These are phyloP conservation scores for Takifugu flavidus DNA, from an alignment of 2,113 vertebrate genomes.

Conservation along the genomic window DNA sequence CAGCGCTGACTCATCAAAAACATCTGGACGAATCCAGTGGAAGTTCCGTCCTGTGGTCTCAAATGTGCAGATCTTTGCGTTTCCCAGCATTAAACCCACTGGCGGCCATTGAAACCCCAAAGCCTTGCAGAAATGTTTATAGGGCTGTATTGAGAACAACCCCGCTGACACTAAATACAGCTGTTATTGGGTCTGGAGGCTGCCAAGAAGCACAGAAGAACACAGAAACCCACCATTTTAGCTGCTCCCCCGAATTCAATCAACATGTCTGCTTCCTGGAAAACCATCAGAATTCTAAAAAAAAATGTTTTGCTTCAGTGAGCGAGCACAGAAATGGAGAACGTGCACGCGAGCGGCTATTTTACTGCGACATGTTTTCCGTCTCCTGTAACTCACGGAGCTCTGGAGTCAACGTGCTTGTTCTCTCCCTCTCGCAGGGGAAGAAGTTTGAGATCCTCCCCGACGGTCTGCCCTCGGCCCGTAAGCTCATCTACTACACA, in stretches of 20 bases:
- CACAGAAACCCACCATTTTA: slow-evolving; percentile 46
- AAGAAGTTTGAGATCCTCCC: slow-evolving; percentile 98
- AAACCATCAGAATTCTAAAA: slow-evolving; percentile 14
- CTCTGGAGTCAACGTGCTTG: too few relatives aligned
- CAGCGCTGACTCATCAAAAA: slow-evolving; percentile 4
- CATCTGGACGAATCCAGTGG: slow-evolving; percentile 18
- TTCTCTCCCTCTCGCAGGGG: slow-evolving; percentile 71
- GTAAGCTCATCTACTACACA: slow-evolving; percentile 96
- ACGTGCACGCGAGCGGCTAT: slow-evolving; percentile 17
- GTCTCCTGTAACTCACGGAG: neutral
- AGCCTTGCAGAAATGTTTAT: slow-evolving; percentile 48
- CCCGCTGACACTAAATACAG: slow-evolving; percentile 44
- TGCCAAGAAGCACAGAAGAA: slow-evolving; percentile 33
- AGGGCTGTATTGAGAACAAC: slow-evolving; percentile 39
- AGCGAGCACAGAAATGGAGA: slow-evolving; percentile 29
- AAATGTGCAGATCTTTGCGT: slow-evolving; percentile 39
- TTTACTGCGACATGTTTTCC: slow-evolving; percentile 23
- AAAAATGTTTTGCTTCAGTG: slow-evolving; percentile 23
- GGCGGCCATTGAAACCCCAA: slow-evolving; percentile 27
- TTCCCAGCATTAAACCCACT: slow-evolving; percentile 32
- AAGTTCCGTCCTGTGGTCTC: slow-evolving; percentile 15
- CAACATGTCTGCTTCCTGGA: slow-evolving; percentile 51
- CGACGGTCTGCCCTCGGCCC: slow-evolving; percentile 90
- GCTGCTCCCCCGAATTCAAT: slow-evolving; percentile 27
- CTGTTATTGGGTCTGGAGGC: slow-evolving; percentile 36